Percentiles rank a stretch among this genome's conserved stretches.
Conservation (phyloP, 2,113 vertebrate species). For the Hippocampus comes region DNA sequence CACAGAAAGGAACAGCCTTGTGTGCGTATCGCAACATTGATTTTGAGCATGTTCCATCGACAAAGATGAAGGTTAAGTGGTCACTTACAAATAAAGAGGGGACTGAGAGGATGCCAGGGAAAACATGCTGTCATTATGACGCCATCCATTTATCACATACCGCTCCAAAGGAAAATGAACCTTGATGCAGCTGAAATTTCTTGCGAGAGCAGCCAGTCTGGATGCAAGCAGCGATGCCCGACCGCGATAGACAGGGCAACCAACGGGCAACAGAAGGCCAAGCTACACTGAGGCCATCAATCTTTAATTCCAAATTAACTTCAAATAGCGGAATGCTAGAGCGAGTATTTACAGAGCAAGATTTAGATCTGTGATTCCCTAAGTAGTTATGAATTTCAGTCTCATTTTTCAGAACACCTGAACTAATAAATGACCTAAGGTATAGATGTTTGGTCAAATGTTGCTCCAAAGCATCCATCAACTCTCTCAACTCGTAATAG, state of each 20-base stretch:
- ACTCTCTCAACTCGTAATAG: conserved; percentile 58
- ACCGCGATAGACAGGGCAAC: conserved; percentile 23
- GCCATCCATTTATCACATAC: background rate
- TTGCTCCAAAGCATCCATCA: conserved; percentile 53
- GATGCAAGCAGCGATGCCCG: conserved; percentile 12
- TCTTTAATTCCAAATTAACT: conserved; percentile 32
- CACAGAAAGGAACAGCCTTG: conserved; percentile 19
- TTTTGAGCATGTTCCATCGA: conserved; percentile 28
- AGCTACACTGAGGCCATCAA: conserved; percentile 31
- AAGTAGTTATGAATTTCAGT: background rate
- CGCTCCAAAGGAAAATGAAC: background rate
- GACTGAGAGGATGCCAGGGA: conserved; percentile 13
- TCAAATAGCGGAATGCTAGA: background rate
- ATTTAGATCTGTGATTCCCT: conserved; percentile 5
- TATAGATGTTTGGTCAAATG: conserved; percentile 40
- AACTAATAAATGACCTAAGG: conserved; percentile 13
- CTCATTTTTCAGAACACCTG: conserved; percentile 9
- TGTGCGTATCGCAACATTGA: conserved; percentile 23
- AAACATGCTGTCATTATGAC: background rate
- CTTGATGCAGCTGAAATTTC: background rate
- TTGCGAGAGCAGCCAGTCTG: background rate
- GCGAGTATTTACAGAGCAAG: background rate
- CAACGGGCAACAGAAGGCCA: conserved; percentile 27
- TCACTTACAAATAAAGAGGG: conserved; percentile 26
- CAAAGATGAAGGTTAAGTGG: conserved; percentile 38